Percentiles rank a stretch among this genome's conserved stretches.
Evolutionary conservation across 2,888 invertebrate species (phyloP).

Genomic region (Agrilus mali): DNA sequence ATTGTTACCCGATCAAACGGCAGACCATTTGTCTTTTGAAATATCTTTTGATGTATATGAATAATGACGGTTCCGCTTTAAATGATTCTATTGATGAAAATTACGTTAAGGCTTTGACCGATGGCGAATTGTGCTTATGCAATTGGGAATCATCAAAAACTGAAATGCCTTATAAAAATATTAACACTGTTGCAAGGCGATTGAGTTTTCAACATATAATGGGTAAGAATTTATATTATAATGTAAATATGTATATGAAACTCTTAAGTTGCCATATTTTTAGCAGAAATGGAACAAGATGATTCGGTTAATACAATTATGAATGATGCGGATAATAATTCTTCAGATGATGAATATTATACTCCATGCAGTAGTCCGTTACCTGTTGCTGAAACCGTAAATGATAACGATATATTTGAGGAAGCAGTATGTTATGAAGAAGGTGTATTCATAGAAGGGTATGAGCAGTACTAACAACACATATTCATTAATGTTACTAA

Average conservation of each 20-base stretch:
- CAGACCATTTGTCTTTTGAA: slow-evolving; percentile 37
- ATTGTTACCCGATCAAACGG: slow-evolving; percentile 19
- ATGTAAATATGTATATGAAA: background rate
- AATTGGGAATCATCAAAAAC: slow-evolving; percentile 41
- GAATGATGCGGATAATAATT: slow-evolving; percentile 10
- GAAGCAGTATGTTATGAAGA: slow-evolving; percentile 31
- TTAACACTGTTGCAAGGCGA: too few species aligned
- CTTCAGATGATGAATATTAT: slow-evolving; percentile 35
- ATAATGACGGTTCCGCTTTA: slow-evolving; percentile 28
- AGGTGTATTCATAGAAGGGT: slow-evolving; percentile 60
- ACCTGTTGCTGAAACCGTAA: slow-evolving; percentile 26
- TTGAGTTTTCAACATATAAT: slow-evolving; percentile 23
- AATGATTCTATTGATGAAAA: slow-evolving; percentile 44
- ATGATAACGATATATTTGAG: slow-evolving; percentile 38
- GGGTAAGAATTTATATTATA: too few species aligned
- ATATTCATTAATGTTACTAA: slow-evolving; percentile 1
- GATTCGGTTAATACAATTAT: background rate
- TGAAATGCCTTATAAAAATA: too few species aligned
- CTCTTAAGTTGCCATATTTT: background rate
- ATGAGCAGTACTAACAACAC: slow-evolving; percentile 16
- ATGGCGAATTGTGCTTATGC: slow-evolving; percentile 46
- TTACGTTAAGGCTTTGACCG: slow-evolving; percentile 46
- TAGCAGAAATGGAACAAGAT: background rate
- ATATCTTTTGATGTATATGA: slow-evolving; percentile 28
- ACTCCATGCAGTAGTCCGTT: slow-evolving; percentile 48